These are phyloP conservation scores for Liparis tanakae DNA, from an alignment of 2,797 vertebrate species.

Conservation along the genomic window DNA sequence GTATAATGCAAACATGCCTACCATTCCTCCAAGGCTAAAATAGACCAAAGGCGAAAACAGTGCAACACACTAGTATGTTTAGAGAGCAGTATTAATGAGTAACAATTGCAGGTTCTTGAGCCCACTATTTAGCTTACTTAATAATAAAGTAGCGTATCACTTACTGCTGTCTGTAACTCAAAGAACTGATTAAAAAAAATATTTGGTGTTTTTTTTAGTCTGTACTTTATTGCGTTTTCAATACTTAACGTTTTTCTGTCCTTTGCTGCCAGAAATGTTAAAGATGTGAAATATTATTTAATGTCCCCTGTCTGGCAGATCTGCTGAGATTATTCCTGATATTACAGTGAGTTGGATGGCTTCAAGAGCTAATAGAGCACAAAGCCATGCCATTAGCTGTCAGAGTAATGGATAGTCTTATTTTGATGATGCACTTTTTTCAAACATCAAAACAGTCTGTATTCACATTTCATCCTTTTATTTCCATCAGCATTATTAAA, in stretches of 20 bases:
- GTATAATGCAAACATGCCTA: conserved; percentile 52
- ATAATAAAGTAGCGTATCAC: conserved; percentile 19
- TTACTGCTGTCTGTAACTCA: conserved; percentile 4
- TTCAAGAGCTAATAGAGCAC: conserved; percentile 20
- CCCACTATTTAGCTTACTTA: background rate
- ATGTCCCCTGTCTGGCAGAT: conserved; percentile 2
- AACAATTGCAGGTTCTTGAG: background rate
- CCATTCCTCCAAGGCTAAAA: conserved; percentile 71
- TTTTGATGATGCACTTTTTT: conserved; percentile 12
- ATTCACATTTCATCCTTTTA: conserved; percentile 29
- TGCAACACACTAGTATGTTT: background rate
- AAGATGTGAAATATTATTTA: conserved; percentile 38
- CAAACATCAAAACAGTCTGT: conserved; percentile 15
- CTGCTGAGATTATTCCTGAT: conserved; percentile 34
- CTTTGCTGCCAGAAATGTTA: conserved; percentile 41
- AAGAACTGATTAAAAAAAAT: conserved; percentile 17
- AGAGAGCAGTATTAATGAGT: conserved; percentile 1
- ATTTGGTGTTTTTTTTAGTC: conserved; percentile 25
- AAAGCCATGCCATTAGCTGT: conserved; percentile 15
- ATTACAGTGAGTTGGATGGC: conserved; percentile 9
- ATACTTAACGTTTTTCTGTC: conserved; percentile 16
- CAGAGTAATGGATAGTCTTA: conserved; percentile 19
- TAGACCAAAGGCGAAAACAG: conserved; percentile 30
- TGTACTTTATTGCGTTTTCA: conserved; percentile 31
- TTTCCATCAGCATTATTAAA: conserved; percentile 41